phyloP scores from a whole-genome alignment of 2,113 vertebrate species.

The Pelecanoides urinatrix region DNA sequence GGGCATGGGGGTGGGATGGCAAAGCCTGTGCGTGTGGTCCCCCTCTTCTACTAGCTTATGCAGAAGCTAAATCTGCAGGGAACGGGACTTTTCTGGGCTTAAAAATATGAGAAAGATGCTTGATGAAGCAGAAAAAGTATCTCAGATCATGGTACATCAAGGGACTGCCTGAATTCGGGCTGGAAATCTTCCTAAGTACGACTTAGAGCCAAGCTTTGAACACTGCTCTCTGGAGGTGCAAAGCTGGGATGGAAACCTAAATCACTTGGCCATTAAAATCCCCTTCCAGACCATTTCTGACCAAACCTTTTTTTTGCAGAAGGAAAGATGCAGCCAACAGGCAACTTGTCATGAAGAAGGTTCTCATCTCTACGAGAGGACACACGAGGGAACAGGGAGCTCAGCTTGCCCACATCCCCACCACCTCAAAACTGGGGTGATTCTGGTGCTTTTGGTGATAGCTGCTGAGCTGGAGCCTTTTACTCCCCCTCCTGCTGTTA shows the following conservation, averaged over 20 bases:
- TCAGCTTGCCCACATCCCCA: rapidly evolving
- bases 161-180: not conserved
- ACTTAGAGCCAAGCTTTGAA: not conserved
- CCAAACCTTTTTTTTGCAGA: not conserved
- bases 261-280: not conserved
- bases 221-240: not conserved
- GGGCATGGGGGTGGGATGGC: not conserved
- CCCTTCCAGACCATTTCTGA: not conserved
- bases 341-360: not conserved
- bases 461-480: not conserved
- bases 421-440: not conserved
- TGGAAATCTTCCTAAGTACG: not conserved
- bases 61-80: not conserved
- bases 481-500: not conserved
- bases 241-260: not conserved
- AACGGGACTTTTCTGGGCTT: not conserved
- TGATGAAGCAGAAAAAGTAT: rapidly evolving
- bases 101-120: not conserved
- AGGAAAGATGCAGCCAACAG: not conserved
- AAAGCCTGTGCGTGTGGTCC: not conserved
- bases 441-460: not conserved
- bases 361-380: not conserved
- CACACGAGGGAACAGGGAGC: not conserved
- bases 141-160: not conserved
- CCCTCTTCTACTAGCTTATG: not conserved